Evolutionary conservation across 1,140 invertebrate genomes (phyloP).

Genomic region (Bombus huntii): DNA sequence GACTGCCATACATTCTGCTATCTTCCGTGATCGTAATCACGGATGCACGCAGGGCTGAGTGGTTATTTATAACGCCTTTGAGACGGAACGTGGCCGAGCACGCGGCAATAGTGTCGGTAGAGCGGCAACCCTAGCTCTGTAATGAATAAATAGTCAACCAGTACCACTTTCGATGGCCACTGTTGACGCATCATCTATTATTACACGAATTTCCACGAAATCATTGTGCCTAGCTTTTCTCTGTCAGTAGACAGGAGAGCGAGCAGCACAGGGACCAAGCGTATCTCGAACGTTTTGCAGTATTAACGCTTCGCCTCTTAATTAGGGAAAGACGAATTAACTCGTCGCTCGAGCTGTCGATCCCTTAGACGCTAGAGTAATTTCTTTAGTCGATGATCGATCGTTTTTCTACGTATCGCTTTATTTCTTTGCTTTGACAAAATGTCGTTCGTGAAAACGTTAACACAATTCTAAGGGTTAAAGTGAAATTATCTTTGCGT

Average conservation of each 20-base stretch:
- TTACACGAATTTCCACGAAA: slow-evolving; percentile 2
- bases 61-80: slow-evolving; percentile 66
- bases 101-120: slow-evolving; percentile 11
- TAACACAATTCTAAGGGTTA: no score
- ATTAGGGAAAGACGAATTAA: background rate
- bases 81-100: slow-evolving; percentile 53
- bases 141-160: slow-evolving; percentile 35
- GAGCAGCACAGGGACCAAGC: background rate
- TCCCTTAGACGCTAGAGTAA: no score
- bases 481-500: no score
- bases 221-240: background rate
- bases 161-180: slow-evolving; percentile 15
- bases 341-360: background rate
- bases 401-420: no score
- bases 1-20: slow-evolving; percentile 57
- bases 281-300: background rate
- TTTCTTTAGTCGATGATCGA: no score
- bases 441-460: no score
- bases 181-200: slow-evolving; percentile 20
- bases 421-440: no score
- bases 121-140: slow-evolving; percentile 6
- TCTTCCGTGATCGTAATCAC: slow-evolving; percentile 66
- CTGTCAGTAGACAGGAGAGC: background rate
- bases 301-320: background rate
- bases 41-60: slow-evolving; percentile 56